Evolutionary conservation across 2,888 invertebrate species (phyloP), one percentile per base, ranked within the genome.

Genomic region (Pseudococcus longispinus): DNA sequence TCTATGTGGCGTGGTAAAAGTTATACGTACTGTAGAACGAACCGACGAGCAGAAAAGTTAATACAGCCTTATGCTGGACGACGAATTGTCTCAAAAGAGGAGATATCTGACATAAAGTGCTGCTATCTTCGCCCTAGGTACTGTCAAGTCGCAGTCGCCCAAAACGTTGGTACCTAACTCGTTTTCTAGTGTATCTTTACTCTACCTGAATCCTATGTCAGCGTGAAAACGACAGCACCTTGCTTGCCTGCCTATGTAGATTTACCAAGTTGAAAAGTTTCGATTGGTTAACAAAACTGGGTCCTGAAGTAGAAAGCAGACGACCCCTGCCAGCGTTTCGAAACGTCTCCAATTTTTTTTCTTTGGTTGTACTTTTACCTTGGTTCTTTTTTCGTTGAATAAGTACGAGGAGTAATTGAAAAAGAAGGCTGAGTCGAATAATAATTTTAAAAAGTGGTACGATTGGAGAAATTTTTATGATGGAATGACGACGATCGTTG

Each of bases 151-250:
- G 65, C 23, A 3, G 65, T 37, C 37, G 37, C 37, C 37, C 8
- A 11, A 65, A 23, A 65, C 65, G 26, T 23, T 3, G 65, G 23
- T 26, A 65, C 65, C 23, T 65, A 65, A 37, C 37, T 37, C 37
- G 9, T 37, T 37, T 3, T 23, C 2, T 26, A 65, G 9, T n/a
- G n/a, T 11, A 26, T 60, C 23, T 65, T 65, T 65, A 26, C 26
- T 26, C 23, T 65, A 26, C 23, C 65, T 65, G 65, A 65, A 20
- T 26, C 65, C 65, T 65, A 26, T 26, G 65, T 65, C 65, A 65
- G 26, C 65, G 65, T 65, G 65, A 65, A 65, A 65, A 65, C 65
- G 65, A 65, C 65, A 65, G 65, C 65, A 26, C 65, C 15, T 65
- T 26, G 13, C 9, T 8, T 23, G 65, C 26, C 5, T 51, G n/a